Evolutionary conservation across 1,140 invertebrate species (phyloP).

Genomic region (Lepidurus arcticus): DNA sequence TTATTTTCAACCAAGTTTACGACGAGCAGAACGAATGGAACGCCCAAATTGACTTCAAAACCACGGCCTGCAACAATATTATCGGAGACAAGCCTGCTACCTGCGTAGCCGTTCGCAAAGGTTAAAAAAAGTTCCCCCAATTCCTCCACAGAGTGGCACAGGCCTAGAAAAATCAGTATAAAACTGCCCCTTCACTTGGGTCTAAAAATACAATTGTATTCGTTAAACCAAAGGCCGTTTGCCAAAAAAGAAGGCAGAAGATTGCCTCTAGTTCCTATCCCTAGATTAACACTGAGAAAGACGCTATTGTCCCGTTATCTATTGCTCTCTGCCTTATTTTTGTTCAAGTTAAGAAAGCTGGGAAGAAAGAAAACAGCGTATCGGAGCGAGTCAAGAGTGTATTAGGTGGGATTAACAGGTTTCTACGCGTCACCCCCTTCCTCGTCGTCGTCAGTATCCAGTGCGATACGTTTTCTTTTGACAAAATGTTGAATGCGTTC

Average conservation of each 20-base stretch:
- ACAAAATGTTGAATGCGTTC: conserved; percentile 64
- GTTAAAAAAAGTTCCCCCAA: neutral
- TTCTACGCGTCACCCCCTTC: neutral
- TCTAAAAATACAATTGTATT: too few relatives aligned
- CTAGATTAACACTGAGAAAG: too few relatives aligned
- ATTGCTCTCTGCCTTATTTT: too few relatives aligned
- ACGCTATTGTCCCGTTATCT: too few relatives aligned
- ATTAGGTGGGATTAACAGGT: neutral
- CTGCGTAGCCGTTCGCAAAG: neutral
- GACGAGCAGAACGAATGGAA: neutral
- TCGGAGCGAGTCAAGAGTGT: neutral
- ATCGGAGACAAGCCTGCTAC: neutral
- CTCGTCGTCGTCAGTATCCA: neutral
- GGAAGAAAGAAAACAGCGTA: neutral
- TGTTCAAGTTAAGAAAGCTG: too few relatives aligned
- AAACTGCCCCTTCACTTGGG: too few relatives aligned
- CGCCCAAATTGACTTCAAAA: neutral
- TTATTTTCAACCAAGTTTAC: conserved; percentile 34
- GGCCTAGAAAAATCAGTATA: too few relatives aligned
- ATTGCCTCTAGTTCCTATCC: too few relatives aligned
- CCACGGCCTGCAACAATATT: neutral
- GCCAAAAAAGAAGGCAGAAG: too few relatives aligned
- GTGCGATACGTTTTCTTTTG: conserved; percentile 51
- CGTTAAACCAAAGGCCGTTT: too few relatives aligned
- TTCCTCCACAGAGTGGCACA: neutral